phyloP scores from a whole-genome alignment of 37 sponge, comb jelly and placozoan species.

The Diacarnus erythraeanus region DNA sequence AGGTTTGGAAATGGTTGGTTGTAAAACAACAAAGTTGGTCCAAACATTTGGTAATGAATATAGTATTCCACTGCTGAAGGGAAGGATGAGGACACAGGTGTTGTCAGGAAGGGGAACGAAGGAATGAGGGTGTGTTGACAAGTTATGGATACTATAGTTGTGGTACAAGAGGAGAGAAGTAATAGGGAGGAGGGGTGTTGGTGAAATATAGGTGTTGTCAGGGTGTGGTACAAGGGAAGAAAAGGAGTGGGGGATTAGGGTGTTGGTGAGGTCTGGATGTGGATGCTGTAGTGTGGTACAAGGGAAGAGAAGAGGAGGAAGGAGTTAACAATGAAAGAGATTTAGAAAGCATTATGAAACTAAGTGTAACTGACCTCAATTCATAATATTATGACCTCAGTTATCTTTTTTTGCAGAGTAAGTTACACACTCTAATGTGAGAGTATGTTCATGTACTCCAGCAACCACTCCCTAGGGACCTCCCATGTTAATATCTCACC shows the following conservation, averaged over 20 bases:
- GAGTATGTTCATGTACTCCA: too few relatives aligned
- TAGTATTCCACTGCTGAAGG: too few relatives aligned
- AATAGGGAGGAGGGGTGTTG: background rate
- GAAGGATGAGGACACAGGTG: background rate
- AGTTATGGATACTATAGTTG: too few relatives aligned
- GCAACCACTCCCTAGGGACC: background rate
- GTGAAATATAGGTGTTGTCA: background rate
- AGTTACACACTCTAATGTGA: too few relatives aligned
- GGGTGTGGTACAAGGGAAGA: background rate
- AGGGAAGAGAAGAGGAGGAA: background rate
- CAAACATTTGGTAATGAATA: too few relatives aligned
- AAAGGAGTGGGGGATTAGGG: background rate
- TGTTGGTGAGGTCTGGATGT: background rate
- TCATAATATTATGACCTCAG: too few relatives aligned
- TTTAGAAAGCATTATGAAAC: too few relatives aligned
- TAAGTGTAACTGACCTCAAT: too few relatives aligned
- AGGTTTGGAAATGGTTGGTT: too few relatives aligned
- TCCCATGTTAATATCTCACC: constrained; percentile 28
- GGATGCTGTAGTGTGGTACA: background rate
- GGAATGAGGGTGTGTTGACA: background rate
- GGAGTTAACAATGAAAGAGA: background rate
- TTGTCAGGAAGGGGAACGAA: background rate
- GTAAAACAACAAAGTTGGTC: too few relatives aligned
- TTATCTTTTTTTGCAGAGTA: too few relatives aligned
- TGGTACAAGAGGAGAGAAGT: background rate